Percentiles rank a stretch among this genome's conserved stretches.
phyloP scores from a whole-genome alignment of 2,113 vertebrate genomes.

The Narcine bancroftii region DNA sequence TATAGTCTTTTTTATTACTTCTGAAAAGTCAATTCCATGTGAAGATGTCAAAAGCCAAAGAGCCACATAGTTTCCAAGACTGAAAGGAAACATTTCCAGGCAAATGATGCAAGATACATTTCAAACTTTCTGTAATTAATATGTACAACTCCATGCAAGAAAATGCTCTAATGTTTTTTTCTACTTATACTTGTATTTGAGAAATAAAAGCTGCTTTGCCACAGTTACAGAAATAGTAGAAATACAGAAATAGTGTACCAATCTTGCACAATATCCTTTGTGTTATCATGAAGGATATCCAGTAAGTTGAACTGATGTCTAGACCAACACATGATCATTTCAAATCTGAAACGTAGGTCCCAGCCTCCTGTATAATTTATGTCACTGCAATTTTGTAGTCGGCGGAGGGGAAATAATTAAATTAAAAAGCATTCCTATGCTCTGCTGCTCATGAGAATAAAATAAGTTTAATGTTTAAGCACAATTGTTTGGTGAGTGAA shows the following conservation, averaged over 20 bases:
- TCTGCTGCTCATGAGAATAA: not conserved
- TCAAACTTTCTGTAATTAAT: not conserved
- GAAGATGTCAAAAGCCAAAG: not conserved
- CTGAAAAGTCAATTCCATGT: too few species aligned
- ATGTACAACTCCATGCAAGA: not conserved
- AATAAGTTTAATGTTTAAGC: not conserved
- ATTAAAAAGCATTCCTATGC: not conserved
- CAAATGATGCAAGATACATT: not conserved
- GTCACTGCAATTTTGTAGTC: not conserved
- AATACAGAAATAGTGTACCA: not conserved
- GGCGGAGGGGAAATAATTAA: not conserved
- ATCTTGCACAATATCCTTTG: not conserved
- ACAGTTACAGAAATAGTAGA: not conserved
- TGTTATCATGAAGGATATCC: not conserved
- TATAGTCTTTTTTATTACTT: not conserved
- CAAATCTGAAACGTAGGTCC: not conserved
- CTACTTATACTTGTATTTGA: too few species aligned
- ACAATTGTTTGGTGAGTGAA: not conserved
- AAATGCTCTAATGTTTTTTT: not conserved
- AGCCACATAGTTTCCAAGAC: not conserved
- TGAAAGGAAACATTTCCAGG: not conserved
- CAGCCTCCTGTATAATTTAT: not conserved
- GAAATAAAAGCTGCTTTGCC: not conserved
- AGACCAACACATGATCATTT: not conserved
- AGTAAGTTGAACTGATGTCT: not conserved